These are phyloP conservation scores for Drosophila trapezifrons DNA, from an alignment of 1,140 invertebrate genomes.

Conservation along the genomic window DNA sequence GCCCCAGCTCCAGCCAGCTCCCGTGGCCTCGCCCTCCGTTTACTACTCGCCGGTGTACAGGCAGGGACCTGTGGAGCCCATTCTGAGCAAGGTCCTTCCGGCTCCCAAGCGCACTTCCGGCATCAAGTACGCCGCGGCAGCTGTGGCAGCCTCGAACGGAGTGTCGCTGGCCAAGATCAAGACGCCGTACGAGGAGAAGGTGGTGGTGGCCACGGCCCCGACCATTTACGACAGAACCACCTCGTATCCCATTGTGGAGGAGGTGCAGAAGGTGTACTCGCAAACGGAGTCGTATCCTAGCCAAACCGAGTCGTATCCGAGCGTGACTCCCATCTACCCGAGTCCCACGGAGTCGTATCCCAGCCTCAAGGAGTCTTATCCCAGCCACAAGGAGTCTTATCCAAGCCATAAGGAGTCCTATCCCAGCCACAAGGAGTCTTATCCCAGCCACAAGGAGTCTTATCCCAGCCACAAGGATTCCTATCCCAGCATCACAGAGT, in stretches of 20 bases:
- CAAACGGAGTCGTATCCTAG: conserved; percentile 59
- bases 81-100: conserved; percentile 33
- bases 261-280: conserved; percentile 41
- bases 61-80: conserved; percentile 7
- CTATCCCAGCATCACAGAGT: conserved; percentile 14
- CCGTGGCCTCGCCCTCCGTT: conserved; percentile 16
- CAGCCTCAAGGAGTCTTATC: conserved; percentile 9
- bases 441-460: conserved; percentile 21
- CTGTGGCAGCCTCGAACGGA: conserved; percentile 22
- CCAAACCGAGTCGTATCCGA: conserved; percentile 43
- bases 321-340: conserved; percentile 11
- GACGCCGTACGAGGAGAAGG: conserved; percentile 63
- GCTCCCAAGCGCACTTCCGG: conserved; percentile 8
- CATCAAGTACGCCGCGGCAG: conserved; percentile 40
- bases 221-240: conserved; percentile 64
- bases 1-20: conserved; percentile 27
- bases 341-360: conserved; percentile 19
- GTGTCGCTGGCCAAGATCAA: conserved; percentile 61
- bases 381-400: conserved; percentile 15
- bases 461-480: conserved; percentile 42
- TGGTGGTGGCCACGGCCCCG: conserved; percentile 54
- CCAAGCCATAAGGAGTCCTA: conserved; percentile 29
- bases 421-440: conserved; percentile 22
- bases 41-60: conserved; percentile 54
- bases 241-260: conserved; percentile 55